Evolutionary conservation across 2,888 invertebrate genomes (phyloP).

Genomic region (Syrista parreyssii): DNA sequence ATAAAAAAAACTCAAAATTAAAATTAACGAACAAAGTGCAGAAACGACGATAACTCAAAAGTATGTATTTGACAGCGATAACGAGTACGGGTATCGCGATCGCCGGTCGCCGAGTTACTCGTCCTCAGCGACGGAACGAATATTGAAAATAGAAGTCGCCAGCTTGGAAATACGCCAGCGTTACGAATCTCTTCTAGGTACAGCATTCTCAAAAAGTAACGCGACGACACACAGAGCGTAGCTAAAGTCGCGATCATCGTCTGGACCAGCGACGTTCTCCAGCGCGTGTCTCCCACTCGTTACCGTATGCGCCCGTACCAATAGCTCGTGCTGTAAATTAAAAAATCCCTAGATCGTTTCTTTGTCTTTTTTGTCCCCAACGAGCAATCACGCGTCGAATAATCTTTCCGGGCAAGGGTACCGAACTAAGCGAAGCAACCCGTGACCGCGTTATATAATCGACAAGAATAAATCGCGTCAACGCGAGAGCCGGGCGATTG

Average conservation of each 20-base stretch:
- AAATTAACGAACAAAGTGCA: no score
- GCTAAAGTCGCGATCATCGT: neutral
- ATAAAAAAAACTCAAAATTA: no score
- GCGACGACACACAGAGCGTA: neutral
- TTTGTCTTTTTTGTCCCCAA: neutral
- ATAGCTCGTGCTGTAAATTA: neutral
- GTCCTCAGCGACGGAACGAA: neutral
- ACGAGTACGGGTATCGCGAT: neutral
- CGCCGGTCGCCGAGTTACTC: neutral
- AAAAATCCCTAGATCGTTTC: neutral
- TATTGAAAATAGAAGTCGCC: neutral
- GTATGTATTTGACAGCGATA: neutral
- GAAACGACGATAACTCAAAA: no score
- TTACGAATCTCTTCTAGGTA: neutral
- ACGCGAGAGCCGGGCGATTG: neutral
- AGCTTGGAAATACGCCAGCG: neutral
- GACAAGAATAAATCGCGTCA: slow-evolving; percentile 2
- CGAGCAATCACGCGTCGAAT: neutral
- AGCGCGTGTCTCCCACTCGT: neutral
- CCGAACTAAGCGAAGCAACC: slow-evolving; percentile 13
- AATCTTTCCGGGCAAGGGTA: neutral
- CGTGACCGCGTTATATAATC: slow-evolving; percentile 14
- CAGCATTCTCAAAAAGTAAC: neutral
- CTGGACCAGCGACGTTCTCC: neutral
- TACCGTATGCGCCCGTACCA: neutral